A percentile compares a stretch with the other conserved stretches of the same genome.
Evolutionary conservation across 2,888 invertebrate species (phyloP).

Genomic region (Cryptus armator): DNA sequence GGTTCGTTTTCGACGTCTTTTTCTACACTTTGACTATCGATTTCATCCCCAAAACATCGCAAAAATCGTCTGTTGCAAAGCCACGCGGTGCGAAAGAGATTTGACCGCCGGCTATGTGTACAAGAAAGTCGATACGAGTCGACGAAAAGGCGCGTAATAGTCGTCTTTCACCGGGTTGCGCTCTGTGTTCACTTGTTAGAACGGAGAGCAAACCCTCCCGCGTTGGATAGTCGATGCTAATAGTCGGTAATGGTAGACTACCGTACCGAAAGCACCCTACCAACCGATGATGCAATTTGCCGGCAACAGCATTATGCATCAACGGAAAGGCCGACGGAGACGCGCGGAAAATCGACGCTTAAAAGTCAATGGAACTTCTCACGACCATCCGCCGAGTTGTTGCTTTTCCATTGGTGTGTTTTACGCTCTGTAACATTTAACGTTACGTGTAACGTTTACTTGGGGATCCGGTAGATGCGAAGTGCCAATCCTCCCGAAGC

Average conservation of each 20-base stretch:
- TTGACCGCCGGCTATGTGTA: neutral
- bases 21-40: neutral
- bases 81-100: neutral
- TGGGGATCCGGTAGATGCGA: neutral
- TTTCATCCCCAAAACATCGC: neutral
- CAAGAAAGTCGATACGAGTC: conserved; percentile 22
- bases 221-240: conserved; percentile 43
- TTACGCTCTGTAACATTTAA: neutral
- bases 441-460: neutral
- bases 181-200: conserved; percentile 3
- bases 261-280: conserved; percentile 19
- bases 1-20: neutral
- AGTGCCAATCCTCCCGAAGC: neutral
- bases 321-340: neutral
- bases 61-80: neutral
- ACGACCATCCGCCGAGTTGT: conserved; percentile 30
- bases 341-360: neutral
- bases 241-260: conserved; percentile 55
- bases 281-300: conserved; percentile 55
- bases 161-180: conserved; percentile 1
- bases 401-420: neutral
- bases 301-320: conserved; percentile 13
- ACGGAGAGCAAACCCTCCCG: neutral
- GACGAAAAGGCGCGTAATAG: conserved; percentile 17
- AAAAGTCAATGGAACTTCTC: conserved; percentile 44